Evolutionary conservation across 2,113 vertebrate species (phyloP), one percentile per base, ranked within the genome.

Genomic region (Tragelaphus buxtoni): DNA sequence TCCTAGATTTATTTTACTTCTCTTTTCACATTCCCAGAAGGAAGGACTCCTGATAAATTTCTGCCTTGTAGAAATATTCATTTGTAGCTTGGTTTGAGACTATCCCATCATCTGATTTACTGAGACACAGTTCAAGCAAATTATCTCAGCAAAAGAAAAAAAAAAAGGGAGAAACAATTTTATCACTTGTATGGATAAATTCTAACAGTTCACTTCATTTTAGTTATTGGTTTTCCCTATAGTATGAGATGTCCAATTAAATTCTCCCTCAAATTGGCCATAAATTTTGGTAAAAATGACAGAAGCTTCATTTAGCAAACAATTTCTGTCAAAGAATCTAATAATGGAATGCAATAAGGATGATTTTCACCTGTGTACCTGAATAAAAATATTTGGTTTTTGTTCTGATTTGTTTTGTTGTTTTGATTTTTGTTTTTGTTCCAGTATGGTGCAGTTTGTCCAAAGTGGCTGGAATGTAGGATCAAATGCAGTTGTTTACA

Each of bases 231-330:
- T 98, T 98, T 98, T 96, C 97, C 97, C 96, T 47, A 76, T 82
- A 61, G 97, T 93, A 55, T 90, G 84, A 92, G 91, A 97, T 98
- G 97, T 96, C 98, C 97, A 98, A 98, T 98, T 98, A 98, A 98
- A 96, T 95, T 96, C 94, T 84, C 94, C 90, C 97, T 98, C 97
- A 95, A 98, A 98, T 98, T 98, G 97, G 92, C 97, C 92, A 65
- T 98, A 98, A 97, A 95, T 98, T 98, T 94, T 45, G 49, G 61
- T 83, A 97, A 72, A 98, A 98, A 98, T 97, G 95, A 96, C 97
- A 97, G 89, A 96, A 94, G 72, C 95, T 98, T 96, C 96, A 53
- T 97, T 98, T 97, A 97, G 97, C 97, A 94, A 98, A 95, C 51
- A 24, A 63, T 87, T 98, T 97, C 97, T 58, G n/a, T 98, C 98